These are phyloP conservation scores for Cheirogaleus major DNA, from an alignment of 2,797 vertebrate species.

Conservation along the genomic window DNA sequence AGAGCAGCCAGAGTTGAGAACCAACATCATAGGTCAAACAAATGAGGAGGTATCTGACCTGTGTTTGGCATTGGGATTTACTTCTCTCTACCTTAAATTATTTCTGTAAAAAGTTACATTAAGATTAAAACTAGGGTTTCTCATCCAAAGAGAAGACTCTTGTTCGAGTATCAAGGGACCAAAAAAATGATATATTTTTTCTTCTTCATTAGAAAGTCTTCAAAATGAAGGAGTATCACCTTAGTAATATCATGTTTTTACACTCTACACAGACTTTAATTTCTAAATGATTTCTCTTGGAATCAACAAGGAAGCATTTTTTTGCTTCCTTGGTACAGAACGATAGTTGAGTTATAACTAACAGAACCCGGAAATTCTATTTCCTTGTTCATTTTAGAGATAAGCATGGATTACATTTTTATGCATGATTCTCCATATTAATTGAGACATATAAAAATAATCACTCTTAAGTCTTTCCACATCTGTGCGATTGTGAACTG, in stretches of 20 bases:
- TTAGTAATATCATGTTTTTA: conserved; percentile 1
- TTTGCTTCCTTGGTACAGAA: background rate
- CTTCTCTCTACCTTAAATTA: background rate
- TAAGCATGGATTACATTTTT: background rate
- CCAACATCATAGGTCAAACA: background rate
- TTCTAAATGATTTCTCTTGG: background rate
- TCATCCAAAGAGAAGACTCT: background rate
- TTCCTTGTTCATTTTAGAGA: conserved; percentile 33
- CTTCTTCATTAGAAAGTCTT: conserved; percentile 26
- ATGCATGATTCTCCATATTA: conserved; percentile 18
- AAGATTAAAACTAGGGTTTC: background rate
- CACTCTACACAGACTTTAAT: background rate
- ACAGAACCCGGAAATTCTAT: background rate
- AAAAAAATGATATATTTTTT: conserved; percentile 18
- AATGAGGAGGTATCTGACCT: background rate
- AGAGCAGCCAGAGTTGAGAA: background rate
- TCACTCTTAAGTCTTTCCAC: conserved; percentile 14
- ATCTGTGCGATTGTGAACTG: background rate
- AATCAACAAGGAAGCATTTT: background rate
- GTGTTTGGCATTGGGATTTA: background rate
- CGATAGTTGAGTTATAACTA: background rate
- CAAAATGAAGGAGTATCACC: background rate
- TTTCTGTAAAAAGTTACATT: background rate
- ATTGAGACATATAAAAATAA: conserved; percentile 8
- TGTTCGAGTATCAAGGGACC: background rate